phyloP scores from a whole-genome alignment of 1,140 invertebrate species.

The Theocolax elegans region DNA sequence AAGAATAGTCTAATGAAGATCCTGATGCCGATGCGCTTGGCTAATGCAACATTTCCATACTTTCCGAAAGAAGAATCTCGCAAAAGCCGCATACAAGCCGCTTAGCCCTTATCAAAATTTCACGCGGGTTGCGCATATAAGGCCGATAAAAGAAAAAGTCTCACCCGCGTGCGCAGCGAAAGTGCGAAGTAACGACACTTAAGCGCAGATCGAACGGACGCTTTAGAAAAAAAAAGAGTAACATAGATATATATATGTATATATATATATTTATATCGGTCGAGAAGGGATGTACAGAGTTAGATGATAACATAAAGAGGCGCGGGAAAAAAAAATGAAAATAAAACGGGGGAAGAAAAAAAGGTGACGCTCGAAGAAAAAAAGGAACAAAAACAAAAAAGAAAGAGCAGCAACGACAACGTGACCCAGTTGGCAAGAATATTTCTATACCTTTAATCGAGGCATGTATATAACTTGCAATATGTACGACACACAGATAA shows the following conservation, averaged over 20 bases:
- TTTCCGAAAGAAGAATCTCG: too few species aligned
- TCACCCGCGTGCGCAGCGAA: not conserved
- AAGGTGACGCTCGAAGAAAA: not conserved
- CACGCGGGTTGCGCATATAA: not conserved
- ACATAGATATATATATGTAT: too few species aligned
- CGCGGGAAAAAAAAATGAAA: not conserved
- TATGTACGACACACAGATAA: conserved; percentile 28
- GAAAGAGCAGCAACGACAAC: conserved; percentile 18
- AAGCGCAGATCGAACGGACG: conserved; percentile 5
- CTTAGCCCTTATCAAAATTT: conserved; percentile 20
- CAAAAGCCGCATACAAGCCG: too few species aligned
- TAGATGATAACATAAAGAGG: conserved; percentile 19
- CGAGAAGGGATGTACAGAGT: not conserved
- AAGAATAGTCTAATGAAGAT: too few species aligned
- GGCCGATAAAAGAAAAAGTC: not conserved
- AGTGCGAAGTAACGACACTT: conserved; percentile 22
- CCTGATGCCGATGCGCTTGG: too few species aligned
- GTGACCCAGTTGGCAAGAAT: conserved; percentile 42
- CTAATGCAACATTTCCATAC: not conserved
- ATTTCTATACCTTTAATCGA: conserved; percentile 43
- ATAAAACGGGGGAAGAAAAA: conserved; percentile 1
- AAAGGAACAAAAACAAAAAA: conserved; percentile 5
- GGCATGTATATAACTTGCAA: conserved; percentile 14
- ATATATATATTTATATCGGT: too few species aligned
- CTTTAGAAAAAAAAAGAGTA: not conserved